Evolutionary conservation across 1,140 invertebrate species (phyloP), one percentile per base, ranked within the genome.

Genomic region (Pogonus chalceus): DNA sequence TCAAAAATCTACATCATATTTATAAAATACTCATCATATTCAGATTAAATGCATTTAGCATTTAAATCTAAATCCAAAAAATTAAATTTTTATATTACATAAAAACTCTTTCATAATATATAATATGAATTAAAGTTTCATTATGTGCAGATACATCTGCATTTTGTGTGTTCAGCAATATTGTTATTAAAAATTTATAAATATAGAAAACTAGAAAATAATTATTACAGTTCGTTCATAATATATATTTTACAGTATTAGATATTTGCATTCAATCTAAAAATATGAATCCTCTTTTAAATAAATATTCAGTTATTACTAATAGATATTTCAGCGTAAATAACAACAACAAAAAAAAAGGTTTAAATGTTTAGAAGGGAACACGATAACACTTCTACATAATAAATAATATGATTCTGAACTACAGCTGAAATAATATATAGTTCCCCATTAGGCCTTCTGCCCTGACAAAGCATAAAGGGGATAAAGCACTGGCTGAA

Each of bases 391-490:
- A 52, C 35, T 14, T 52, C 24, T 52, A 31, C 31, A 37, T 18
- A 23, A 21, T 21, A 12, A 2, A 2, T 22, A 35, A 31, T 61
- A 58, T 62, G 66, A 68, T 68, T 68, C 65, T 68, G 66, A 66
- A 61, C 66, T 68, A 68, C 66, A 58, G 51, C 62, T 52, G 59
- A 18, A 43, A 43, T 12, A 18, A 43, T 43, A 18, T 10, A 43
- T 10, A 18, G 22, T 55, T 58, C 59, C 62, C 65, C 58, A 65
- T 62, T 61, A 61, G 62, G 62, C 65, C 66, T 66, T 65, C 55
- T 59, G 64, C 64, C 64, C 66, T 58, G 53, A 58, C 62, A 66
- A 68, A 68, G 60, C 63, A 61, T 62, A 64, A 58, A 57, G 62
- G 66, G 60, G 60, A 18, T 18, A 18, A 43, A 55, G 60, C 62